Conservation (phyloP, 35 echinoderm and acorn worm species). For the Hemicentrotus pulcherrimus region DNA sequence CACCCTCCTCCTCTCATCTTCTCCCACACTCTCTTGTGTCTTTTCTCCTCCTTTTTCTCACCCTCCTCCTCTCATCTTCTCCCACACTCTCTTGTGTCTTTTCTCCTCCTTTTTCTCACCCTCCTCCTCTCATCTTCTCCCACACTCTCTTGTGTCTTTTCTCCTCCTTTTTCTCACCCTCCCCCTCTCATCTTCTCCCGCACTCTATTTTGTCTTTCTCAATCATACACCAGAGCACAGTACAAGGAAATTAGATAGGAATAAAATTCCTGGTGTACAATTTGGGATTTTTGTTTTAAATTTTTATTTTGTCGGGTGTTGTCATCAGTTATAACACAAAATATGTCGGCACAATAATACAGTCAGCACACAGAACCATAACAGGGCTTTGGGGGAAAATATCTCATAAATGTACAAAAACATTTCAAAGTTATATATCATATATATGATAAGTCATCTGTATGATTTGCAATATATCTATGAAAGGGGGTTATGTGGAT, state of each 20-base stretch:
- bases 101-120: too few species aligned
- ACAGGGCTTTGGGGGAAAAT: neutral
- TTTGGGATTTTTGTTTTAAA: neutral
- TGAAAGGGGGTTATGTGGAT: neutral
- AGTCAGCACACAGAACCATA: neutral
- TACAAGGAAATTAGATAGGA: neutral
- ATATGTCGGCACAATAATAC: conserved; percentile 24
- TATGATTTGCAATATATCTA: neutral
- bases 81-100: too few species aligned
- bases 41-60: too few species aligned
- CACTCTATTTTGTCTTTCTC: neutral
- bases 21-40: neutral
- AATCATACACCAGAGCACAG: neutral
- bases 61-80: neutral
- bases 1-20: too few species aligned
- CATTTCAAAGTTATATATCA: neutral
- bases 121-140: neutral
- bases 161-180: neutral
- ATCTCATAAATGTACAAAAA: neutral
- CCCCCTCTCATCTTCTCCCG: neutral
- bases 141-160: neutral
- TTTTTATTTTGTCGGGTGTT: conserved; percentile 33
- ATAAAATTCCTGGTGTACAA: neutral
- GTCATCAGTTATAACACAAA: neutral
- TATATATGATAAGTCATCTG: neutral